Evolutionary conservation across 2,113 vertebrate genomes (phyloP).

Genomic region (Microcebus jonahi): DNA sequence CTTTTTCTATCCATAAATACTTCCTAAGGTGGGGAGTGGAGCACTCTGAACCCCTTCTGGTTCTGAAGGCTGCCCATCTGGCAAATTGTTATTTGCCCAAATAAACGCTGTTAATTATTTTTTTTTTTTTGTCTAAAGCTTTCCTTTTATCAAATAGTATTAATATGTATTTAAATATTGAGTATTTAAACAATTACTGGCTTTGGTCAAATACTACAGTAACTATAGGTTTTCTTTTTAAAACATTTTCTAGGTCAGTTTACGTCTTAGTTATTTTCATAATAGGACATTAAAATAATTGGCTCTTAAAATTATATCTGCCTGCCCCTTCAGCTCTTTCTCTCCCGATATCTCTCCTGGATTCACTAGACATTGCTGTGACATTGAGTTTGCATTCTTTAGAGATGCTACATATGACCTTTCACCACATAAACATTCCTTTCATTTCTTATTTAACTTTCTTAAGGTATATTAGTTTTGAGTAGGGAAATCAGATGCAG

Average conservation of each 20-base stretch:
- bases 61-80: neutral
- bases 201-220: neutral
- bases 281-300: neutral
- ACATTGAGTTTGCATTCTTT: neutral
- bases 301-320: neutral
- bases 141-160: neutral
- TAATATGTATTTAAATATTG: neutral
- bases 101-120: neutral
- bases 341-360: neutral
- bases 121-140: neutral
- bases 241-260: neutral
- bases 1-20: neutral
- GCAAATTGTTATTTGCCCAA: neutral
- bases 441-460: neutral
- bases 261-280: neutral
- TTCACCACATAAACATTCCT: neutral
- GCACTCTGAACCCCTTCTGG: neutral
- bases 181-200: neutral
- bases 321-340: neutral
- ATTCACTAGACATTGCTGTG: neutral
- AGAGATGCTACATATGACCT: neutral
- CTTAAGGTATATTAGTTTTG: neutral
- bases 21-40: neutral
- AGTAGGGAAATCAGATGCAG: neutral
- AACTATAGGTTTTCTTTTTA: neutral